Conservation (phyloP, 2,113 vertebrate species). For the Rhinolophus sinicus region DNA sequence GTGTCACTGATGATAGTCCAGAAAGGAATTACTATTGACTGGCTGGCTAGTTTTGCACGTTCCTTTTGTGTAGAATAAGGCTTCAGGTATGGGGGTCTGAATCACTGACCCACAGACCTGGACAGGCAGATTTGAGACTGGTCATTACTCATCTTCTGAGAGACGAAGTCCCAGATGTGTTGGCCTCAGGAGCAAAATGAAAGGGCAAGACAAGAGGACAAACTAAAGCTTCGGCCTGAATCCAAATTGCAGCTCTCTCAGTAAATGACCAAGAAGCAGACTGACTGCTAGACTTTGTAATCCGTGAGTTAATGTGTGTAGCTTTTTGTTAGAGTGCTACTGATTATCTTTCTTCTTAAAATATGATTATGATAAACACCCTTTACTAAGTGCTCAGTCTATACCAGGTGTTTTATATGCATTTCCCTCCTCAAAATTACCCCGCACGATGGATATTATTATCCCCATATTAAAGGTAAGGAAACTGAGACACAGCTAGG, state of each 20-base stretch:
- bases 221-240: not conserved
- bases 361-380: not conserved
- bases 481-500: not conserved
- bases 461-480: not conserved
- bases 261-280: not conserved
- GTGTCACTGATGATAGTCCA: not conserved
- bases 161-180: not conserved
- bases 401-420: not conserved
- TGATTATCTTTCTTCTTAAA: slow-evolving; percentile 18
- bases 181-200: not conserved
- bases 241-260: not conserved
- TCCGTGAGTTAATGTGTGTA: not conserved
- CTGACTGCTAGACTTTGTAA: not conserved
- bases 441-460: not conserved
- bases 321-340: not conserved
- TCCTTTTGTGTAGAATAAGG: not conserved
- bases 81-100: not conserved
- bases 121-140: not conserved
- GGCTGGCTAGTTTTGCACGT: not conserved
- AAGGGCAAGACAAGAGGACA: not conserved
- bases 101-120: not conserved
- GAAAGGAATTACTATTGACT: not conserved
- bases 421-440: not conserved
- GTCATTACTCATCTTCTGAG: not conserved
- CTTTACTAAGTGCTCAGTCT: not conserved